Base-by-base conservation (phyloP, 1,140 invertebrate species). In the Drosophila miranda region DNA sequence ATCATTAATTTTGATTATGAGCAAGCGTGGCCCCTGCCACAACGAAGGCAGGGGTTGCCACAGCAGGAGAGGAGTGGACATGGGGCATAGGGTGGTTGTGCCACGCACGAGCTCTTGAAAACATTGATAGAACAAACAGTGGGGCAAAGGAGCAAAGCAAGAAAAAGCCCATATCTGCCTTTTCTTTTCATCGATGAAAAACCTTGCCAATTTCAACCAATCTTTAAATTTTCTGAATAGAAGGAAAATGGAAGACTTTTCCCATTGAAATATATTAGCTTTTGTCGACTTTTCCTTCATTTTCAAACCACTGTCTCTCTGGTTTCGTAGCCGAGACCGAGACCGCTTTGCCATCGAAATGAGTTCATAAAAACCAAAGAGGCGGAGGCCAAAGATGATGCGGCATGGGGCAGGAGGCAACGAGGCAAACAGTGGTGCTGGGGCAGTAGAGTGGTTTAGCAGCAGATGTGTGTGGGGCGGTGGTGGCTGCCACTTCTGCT, bases 1-100 rank as follows among this genome's bases (percentile, higher is more conserved):
- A 87, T 87, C 82, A 87, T 87, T 87, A 87, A 87, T 87, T 87
- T 87, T 87, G 82, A 87, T 87, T 87, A 87, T 88, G 82, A 87
- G 87, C 75, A 82, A 87, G 82, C 82, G 72, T 75, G 75, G 75
- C 77, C 62, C 34, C 34, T 38, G 34, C 34, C 34, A 38, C 34
- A 38, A 13, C 11, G 11, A 13, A 13, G 11, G 4, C 13, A 38
- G 34, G 64, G 62, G 64, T 52, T 42, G 46, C 26, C 58, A 56
- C 19, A 49, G 26, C 11, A 38, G 38, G 23, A 66, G 23, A 16
- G 53, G 23, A 55, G 53, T 38, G 9, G 9, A 5, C 34, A 13
- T 38, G 34, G 34, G 34, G 34, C 9, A 58, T 16, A 54, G 34
- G 54, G 53, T 52, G 54, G 68, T 34, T 56, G 46, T 52, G 57